These are phyloP conservation scores for Moxostoma hubbsi DNA, from an alignment of 2,797 vertebrate genomes.

Conservation along the genomic window DNA sequence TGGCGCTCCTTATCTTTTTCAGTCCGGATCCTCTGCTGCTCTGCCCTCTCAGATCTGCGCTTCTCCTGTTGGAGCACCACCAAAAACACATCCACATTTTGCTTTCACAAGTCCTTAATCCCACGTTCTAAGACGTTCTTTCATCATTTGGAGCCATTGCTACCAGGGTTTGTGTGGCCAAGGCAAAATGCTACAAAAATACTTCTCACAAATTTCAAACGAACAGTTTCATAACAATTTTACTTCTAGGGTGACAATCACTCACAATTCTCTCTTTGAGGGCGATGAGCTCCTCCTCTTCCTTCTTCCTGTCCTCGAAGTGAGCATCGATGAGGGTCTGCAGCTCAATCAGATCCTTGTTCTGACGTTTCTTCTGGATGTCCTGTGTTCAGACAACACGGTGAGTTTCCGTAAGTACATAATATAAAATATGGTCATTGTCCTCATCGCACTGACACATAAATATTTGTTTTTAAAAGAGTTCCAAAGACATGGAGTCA, in stretches of 20 bases:
- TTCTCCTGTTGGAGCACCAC: conserved; percentile 83
- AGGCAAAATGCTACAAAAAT: no score
- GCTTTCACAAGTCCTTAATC: background rate
- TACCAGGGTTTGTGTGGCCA: no score
- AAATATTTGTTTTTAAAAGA: no score
- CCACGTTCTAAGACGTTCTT: no score
- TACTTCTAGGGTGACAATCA: background rate
- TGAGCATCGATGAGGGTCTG: conserved; percentile 94
- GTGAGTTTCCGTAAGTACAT: no score
- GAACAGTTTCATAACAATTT: no score
- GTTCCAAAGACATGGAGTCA: no score
- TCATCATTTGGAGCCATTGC: no score
- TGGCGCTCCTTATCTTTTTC: conserved; percentile 95
- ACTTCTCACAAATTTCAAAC: no score
- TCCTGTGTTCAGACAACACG: conserved; percentile 76
- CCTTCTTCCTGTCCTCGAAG: conserved; percentile 93
- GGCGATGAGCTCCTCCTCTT: conserved; percentile 92
- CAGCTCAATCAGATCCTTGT: conserved; percentile 96
- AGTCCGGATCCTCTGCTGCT: conserved; percentile 90
- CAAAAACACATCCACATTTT: background rate
- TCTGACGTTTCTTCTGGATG: conserved; percentile 98
- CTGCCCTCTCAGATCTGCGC: conserved; percentile 89
- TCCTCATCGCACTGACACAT: background rate
- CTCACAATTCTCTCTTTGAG: conserved; percentile 95
- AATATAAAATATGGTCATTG: no score